A percentile compares a stretch with the other conserved stretches of the same genome.
These are phyloP conservation scores for Nasonovia ribisnigri DNA, from an alignment of 2,888 invertebrate species.

Conservation along the genomic window DNA sequence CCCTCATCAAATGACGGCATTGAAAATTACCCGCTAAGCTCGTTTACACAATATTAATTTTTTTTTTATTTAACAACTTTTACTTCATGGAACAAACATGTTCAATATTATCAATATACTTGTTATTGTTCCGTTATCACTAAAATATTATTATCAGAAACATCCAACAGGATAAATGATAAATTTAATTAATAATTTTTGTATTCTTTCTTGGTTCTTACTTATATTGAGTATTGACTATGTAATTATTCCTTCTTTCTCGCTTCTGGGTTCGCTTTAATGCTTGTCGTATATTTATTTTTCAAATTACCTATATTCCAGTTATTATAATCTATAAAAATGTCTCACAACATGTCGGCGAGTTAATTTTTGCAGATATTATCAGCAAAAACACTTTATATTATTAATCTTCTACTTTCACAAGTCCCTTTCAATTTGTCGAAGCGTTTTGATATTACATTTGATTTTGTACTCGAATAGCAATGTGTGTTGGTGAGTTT, in stretches of 20 bases:
- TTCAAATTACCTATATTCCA: not conserved
- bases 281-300: not conserved
- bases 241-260: not conserved
- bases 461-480: not conserved
- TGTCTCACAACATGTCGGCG: not conserved
- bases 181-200: not conserved
- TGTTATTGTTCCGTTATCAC: not conserved
- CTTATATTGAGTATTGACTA: not conserved
- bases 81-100: not conserved
- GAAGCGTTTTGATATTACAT: not conserved
- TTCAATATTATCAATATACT: not conserved
- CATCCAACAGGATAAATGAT: not conserved
- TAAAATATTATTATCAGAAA: not conserved
- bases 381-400: not conserved
- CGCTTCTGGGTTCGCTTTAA: not conserved
- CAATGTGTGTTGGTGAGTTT: slow-evolving; percentile 49
- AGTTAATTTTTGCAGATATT: not conserved
- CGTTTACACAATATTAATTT: not conserved
- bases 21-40: not conserved
- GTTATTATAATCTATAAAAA: not conserved
- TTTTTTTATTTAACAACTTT: not conserved
- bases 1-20: not conserved
- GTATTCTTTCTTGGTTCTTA: not conserved
- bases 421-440: not conserved
- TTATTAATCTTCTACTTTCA: not conserved